Evolutionary conservation across 2,888 invertebrate genomes (phyloP).

Genomic region (Aspidapion aeneum): DNA sequence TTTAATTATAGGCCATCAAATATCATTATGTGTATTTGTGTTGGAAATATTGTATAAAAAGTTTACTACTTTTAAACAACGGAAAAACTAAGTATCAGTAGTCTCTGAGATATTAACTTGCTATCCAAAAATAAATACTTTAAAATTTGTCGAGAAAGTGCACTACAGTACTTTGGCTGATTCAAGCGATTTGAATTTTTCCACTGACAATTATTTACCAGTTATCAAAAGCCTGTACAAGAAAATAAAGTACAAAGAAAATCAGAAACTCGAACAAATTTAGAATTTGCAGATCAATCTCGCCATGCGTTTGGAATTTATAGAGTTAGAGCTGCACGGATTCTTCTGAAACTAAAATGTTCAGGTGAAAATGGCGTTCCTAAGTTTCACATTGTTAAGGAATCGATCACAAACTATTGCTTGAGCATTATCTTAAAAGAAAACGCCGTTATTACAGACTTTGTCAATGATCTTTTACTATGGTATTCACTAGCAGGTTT

Average conservation of each 20-base stretch:
- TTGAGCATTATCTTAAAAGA: not conserved
- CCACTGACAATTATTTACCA: not conserved
- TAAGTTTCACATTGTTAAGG: not conserved
- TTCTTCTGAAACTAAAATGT: not conserved
- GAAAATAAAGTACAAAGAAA: not conserved
- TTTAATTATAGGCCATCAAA: not conserved
- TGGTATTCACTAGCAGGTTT: not conserved
- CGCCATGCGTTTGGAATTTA: not conserved
- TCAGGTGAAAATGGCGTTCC: not conserved
- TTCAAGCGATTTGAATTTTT: not conserved
- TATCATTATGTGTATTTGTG: too few species aligned
- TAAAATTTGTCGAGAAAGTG: not conserved
- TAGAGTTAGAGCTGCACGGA: not conserved
- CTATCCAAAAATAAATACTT: not conserved
- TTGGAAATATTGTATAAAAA: too few species aligned
- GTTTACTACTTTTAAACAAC: too few species aligned
- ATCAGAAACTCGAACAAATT: not conserved
- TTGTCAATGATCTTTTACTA: not conserved
- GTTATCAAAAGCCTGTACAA: not conserved
- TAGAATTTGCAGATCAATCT: not conserved
- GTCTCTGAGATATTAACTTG: too few species aligned
- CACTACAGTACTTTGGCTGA: not conserved
- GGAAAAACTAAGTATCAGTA: too few species aligned
- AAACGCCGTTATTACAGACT: not conserved
- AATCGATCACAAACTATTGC: not conserved